Conservation (phyloP, 2,113 vertebrate species). For the Ardeotis arabs region DNA sequence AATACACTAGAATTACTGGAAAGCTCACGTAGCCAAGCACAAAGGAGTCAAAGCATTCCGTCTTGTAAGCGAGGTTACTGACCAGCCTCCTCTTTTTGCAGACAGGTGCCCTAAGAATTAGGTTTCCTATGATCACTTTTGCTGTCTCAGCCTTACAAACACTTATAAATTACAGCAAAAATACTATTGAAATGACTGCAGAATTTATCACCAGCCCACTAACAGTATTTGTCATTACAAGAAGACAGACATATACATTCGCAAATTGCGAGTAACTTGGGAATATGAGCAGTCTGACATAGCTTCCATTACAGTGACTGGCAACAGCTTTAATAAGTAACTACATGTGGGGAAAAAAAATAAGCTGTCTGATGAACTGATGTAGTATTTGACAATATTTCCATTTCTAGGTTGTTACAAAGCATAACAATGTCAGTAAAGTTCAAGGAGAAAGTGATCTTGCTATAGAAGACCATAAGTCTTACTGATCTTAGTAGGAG, state of each 20-base stretch:
- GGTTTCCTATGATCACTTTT: background rate
- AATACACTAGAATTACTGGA: background rate
- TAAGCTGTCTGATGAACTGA: background rate
- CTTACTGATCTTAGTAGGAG: background rate
- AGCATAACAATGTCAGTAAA: background rate
- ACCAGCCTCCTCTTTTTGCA: background rate
- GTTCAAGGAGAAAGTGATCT: background rate
- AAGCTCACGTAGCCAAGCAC: background rate
- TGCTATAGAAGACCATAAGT: background rate
- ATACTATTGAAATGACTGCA: background rate
- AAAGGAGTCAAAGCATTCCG: background rate
- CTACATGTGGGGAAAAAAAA: fast-evolving
- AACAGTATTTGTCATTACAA: background rate
- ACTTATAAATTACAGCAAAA: background rate
- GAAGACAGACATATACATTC: background rate
- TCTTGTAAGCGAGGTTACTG: background rate
- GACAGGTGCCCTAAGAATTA: background rate
- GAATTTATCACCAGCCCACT: background rate
- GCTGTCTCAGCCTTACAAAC: background rate
- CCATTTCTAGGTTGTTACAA: background rate
- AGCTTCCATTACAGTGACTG: background rate
- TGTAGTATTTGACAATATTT: background rate
- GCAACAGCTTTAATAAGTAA: background rate
- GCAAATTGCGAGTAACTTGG: background rate
- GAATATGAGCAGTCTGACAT: background rate